Evolutionary conservation across 2,113 vertebrate species (phyloP), one percentile per base, ranked within the genome.

Genomic region (Globicephala melas): DNA sequence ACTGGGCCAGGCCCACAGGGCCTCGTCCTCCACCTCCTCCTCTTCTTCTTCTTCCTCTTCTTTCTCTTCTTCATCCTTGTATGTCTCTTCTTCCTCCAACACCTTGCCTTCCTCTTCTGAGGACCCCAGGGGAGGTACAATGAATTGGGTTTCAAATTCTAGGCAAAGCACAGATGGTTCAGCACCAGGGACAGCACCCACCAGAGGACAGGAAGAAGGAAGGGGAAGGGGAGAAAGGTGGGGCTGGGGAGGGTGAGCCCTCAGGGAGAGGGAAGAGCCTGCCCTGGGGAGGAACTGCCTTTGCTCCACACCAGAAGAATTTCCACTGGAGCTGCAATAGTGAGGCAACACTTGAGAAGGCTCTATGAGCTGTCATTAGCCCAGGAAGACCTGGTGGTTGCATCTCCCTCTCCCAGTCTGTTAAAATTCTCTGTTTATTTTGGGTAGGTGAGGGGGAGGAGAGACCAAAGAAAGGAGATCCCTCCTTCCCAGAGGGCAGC

Each of bases 171-270:
- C 63, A 97, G 31, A 80, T 25, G 28, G 12, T 96, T 98, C 98
- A 98, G 97, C 93, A 98, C 98, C 97, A 96, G 47, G 96, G 98
- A 98, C 97, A 98, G 97, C 91, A 7, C 79, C 93, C 31, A 0
- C 25, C 31, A 12, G 8, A 2, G 1, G 33, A 0, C 21, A 2
- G 63, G 44, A 74, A 36, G 25, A 2, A 28, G 41, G 47, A 17
- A 14, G 36, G n/a, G 70, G 47, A 2, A 4, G 10, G 36, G 6
- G 7, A 26, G 53, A 21, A 25, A 71, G 21, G 53, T 0, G 1
- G 38, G 73, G 47, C 33, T 77, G 15, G 21, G 41, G 17, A 28
- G 12, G 31, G 12, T 0, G 8, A 10, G n/a, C 36, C 5, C 11
- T 25, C 2, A 20, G 65, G 21, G 25, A 28, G 13, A 21, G 67